Conservation (phyloP, 64 coral and sea anemone genomes). For the Montipora capricornis region DNA sequence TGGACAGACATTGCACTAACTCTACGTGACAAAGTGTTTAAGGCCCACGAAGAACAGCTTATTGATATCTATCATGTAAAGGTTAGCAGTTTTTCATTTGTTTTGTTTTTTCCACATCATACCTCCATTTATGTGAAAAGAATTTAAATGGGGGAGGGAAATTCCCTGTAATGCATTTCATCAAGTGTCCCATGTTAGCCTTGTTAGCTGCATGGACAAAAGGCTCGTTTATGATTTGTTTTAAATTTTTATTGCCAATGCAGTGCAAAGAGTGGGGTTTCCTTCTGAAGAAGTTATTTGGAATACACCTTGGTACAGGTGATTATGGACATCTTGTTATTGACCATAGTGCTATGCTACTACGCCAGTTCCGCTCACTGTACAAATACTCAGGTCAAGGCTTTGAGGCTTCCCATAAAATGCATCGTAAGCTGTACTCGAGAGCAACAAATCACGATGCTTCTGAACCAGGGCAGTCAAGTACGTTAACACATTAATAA, state of each 20-base stretch:
- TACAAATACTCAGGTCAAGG: slow-evolving; percentile 22
- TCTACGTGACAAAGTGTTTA: slow-evolving; percentile 43
- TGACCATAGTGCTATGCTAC: slow-evolving; percentile 11
- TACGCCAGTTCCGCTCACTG: slow-evolving; percentile 1
- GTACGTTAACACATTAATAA: not conserved
- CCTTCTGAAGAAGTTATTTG: slow-evolving; percentile 12
- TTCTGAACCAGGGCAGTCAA: not conserved
- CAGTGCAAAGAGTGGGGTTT: slow-evolving; percentile 9
- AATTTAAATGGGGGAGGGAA: not conserved
- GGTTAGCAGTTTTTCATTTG: slow-evolving; percentile 12
- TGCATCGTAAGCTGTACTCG: not conserved
- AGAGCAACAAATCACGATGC: slow-evolving; percentile 12
- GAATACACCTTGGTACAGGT: slow-evolving; percentile 15
- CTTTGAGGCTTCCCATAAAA: slow-evolving; percentile 7
- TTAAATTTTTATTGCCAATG: not conserved
- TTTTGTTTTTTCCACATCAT: not conserved
- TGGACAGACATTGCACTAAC: slow-evolving; percentile 59
- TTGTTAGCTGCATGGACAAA: not conserved
- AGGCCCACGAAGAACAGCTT: slow-evolving; percentile 43
- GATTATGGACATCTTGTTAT: slow-evolving; percentile 2
- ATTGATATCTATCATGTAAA: slow-evolving; percentile 70
- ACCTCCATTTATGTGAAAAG: not conserved
- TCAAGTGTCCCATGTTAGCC: not conserved
- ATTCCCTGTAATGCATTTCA: not conserved
- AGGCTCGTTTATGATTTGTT: not conserved